These are phyloP conservation scores for Drosophila prolongata DNA, from an alignment of 2,888 invertebrate species.

Conservation along the genomic window DNA sequence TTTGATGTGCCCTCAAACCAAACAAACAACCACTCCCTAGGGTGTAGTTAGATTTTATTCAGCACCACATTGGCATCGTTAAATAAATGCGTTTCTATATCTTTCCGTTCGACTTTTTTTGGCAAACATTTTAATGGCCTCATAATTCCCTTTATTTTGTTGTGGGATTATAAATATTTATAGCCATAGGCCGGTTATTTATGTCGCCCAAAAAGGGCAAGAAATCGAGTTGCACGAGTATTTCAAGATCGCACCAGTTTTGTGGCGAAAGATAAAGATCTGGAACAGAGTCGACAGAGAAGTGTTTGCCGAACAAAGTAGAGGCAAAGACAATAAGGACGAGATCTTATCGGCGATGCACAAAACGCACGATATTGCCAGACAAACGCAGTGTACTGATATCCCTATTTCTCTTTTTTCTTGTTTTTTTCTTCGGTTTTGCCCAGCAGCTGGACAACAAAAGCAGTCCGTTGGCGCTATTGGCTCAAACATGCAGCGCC, in stretches of 20 bases:
- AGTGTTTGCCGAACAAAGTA: conserved; percentile 68
- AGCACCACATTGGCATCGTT: conserved; percentile 55
- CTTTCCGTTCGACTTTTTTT: conserved; percentile 40
- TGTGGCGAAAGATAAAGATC: conserved; percentile 42
- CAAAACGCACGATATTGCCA: conserved; percentile 62
- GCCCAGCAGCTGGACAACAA: conserved; percentile 97
- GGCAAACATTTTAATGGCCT: conserved; percentile 69
- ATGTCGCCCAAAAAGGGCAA: conserved; percentile 35
- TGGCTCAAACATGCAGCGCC: conserved; percentile 98
- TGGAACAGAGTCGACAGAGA: conserved; percentile 29
- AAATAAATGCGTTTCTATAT: conserved; percentile 64
- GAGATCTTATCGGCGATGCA: conserved; percentile 35
- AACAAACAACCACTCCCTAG: conserved; percentile 1
- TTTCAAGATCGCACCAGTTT: conserved; percentile 41
- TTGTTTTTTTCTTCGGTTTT: conserved; percentile 76
- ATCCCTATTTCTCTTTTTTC: conserved; percentile 74
- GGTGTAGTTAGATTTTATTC: conserved; percentile 5
- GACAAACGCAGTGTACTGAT: conserved; percentile 1
- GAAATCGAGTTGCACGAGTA: conserved; percentile 14
- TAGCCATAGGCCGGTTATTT: conserved; percentile 56
- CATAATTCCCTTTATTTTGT: conserved; percentile 57
- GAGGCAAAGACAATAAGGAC: conserved; percentile 38
- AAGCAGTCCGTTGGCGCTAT: conserved; percentile 97
- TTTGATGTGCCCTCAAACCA: not conserved
- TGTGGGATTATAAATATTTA: conserved; percentile 54